phyloP scores from a whole-genome alignment of 2,797 vertebrate species.

The Otus scops region DNA sequence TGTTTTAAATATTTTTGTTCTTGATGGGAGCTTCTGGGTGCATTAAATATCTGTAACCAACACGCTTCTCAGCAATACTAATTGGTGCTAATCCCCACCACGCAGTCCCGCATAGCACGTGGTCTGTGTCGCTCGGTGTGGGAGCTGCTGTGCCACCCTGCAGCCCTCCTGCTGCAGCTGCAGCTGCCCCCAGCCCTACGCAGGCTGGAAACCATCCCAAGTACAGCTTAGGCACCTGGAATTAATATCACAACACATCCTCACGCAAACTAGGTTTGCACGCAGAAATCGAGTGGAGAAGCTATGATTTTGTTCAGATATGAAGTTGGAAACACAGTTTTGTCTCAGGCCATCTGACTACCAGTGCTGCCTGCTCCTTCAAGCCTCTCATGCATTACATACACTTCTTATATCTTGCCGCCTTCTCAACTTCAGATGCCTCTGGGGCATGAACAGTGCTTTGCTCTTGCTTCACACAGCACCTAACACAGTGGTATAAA shows the following conservation, averaged over 20 bases:
- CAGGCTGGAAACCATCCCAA: background rate
- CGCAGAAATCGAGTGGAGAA: rapidly evolving
- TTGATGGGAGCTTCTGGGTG: background rate
- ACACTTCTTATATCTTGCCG: background rate
- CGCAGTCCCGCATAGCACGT: rapidly evolving
- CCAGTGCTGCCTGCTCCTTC: background rate
- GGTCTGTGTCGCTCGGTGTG: rapidly evolving
- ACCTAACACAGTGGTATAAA: background rate
- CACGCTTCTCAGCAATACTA: background rate
- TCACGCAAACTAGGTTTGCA: rapidly evolving
- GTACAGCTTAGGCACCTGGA: background rate
- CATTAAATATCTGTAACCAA: background rate
- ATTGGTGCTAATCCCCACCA: background rate
- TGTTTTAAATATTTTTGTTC: background rate
- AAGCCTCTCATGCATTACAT: background rate
- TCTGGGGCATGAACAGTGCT: background rate
- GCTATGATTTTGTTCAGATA: background rate
- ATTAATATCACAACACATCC: background rate
- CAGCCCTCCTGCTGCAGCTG: background rate
- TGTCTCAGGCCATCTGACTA: background rate
- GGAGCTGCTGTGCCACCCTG: background rate
- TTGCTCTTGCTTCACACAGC: constrained; percentile 45
- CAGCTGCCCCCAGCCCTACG: background rate
- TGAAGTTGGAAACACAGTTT: background rate
- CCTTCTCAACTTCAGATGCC: constrained; percentile 11